Percentiles rank a stretch among this genome's conserved stretches.
phyloP scores from a whole-genome alignment of 2,888 invertebrate species.

The Tiliacea citrago region DNA sequence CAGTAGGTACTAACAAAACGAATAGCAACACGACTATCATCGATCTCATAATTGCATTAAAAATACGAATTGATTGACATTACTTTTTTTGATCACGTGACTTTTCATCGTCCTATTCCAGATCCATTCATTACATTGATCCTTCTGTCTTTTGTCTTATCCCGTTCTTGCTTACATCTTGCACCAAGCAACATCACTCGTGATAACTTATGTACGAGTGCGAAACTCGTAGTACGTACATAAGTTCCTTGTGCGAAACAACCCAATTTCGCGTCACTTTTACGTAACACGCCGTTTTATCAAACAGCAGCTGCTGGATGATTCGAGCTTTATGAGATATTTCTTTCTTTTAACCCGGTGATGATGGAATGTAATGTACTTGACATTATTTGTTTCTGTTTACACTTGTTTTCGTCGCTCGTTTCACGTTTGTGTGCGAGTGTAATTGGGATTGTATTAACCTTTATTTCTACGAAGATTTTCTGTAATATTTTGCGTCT shows the following conservation, averaged over 20 bases:
- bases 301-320: slow-evolving; percentile 74
- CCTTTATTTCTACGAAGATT: background rate
- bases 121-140: background rate
- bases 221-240: slow-evolving; percentile 70
- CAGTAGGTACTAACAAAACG: no score
- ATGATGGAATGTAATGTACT: slow-evolving; percentile 59
- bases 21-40: no score
- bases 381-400: slow-evolving; percentile 48
- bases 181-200: slow-evolving; percentile 56
- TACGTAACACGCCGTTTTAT: slow-evolving; percentile 77
- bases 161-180: slow-evolving; percentile 48
- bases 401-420: slow-evolving; percentile 11
- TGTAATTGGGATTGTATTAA: slow-evolving; percentile 17
- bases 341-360: slow-evolving; percentile 70
- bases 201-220: slow-evolving; percentile 66
- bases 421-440: background rate
- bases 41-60: no score
- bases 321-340: slow-evolving; percentile 75
- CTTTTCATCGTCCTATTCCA: no score
- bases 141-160: no score
- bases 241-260: slow-evolving; percentile 78
- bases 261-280: slow-evolving; percentile 81
- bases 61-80: background rate
- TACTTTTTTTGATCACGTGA: background rate
- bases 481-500: background rate